These are phyloP conservation scores for Meloidogyne hapla DNA, from an alignment of 1,140 invertebrate species.

Conservation along the genomic window DNA sequence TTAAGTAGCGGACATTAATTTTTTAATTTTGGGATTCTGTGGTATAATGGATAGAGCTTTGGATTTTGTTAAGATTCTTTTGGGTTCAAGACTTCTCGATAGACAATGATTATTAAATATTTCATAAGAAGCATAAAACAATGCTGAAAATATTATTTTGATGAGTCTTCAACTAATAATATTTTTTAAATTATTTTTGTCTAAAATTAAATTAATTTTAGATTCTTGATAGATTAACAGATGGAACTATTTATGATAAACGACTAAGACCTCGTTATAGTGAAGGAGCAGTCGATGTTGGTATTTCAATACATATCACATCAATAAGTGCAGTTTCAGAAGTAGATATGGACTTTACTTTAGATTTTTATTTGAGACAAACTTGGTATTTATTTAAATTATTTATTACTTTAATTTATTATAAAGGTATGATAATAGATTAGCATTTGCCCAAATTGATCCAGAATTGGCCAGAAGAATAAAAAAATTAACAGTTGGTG, in stretches of 20 bases:
- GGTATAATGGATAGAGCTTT: too few relatives aligned
- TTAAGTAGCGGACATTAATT: too few relatives aligned
- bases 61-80: neutral
- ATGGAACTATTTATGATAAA: conserved; percentile 78
- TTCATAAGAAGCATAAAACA: neutral
- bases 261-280: conserved; percentile 95
- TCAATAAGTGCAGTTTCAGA: conserved; percentile 62
- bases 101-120: neutral
- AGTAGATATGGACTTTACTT: conserved; percentile 69
- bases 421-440: conserved; percentile 89
- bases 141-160: neutral
- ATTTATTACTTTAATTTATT: neutral
- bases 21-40: too few relatives aligned
- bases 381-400: conserved; percentile 72
- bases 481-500: conserved; percentile 69
- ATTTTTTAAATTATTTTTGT: neutral
- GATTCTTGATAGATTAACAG: conserved; percentile 52
- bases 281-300: conserved; percentile 71
- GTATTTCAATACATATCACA: conserved; percentile 61
- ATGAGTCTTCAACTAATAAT: neutral
- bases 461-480: conserved; percentile 77
- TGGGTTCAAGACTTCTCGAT: neutral
- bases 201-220: conserved; percentile 17
- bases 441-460: conserved; percentile 79
- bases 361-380: conserved; percentile 72